These are phyloP conservation scores for Ascaphus truei DNA, from an alignment of 2,113 vertebrate genomes.

Conservation along the genomic window DNA sequence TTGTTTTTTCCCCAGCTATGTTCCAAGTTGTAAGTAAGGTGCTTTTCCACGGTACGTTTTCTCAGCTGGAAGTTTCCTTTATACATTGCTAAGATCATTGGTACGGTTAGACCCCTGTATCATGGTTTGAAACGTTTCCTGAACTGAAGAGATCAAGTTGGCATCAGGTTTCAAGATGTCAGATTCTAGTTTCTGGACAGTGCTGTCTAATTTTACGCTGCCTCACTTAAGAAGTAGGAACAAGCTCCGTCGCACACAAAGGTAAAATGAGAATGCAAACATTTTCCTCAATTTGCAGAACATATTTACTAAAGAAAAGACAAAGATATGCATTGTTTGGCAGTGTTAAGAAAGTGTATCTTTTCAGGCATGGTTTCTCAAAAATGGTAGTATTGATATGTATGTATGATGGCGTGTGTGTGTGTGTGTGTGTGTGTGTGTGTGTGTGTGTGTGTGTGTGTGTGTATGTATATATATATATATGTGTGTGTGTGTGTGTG, in stretches of 20 bases:
- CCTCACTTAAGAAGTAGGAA: slow-evolving; percentile 80
- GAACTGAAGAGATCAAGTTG: slow-evolving; percentile 50
- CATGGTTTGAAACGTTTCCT: slow-evolving; percentile 49
- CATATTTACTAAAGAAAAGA: too few relatives aligned
- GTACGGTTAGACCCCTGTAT: background rate
- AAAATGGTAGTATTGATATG: too few relatives aligned
- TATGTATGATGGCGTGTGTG: too few relatives aligned
- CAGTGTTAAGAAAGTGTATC: too few relatives aligned
- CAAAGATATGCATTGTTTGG: too few relatives aligned
- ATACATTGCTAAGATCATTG: slow-evolving; percentile 17
- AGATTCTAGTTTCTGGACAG: slow-evolving; percentile 80
- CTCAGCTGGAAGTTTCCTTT: slow-evolving; percentile 17
- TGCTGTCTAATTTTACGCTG: slow-evolving; percentile 84
- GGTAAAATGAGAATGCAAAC: too few relatives aligned
- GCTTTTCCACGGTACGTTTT: slow-evolving; percentile 42
- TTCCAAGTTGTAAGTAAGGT: slow-evolving; percentile 41
- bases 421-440: too few relatives aligned
- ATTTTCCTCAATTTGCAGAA: too few relatives aligned
- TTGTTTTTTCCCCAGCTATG: slow-evolving; percentile 43
- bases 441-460: too few relatives aligned
- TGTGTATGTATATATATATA: too few relatives aligned
- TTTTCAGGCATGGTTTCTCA: too few relatives aligned
- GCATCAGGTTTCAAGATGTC: slow-evolving; percentile 59
- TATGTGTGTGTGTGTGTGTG: too few relatives aligned
- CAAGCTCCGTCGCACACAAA: slow-evolving; percentile 87